Conservation (phyloP, 2,888 invertebrate genomes). For the Zhuqinia jingwanae region DNA sequence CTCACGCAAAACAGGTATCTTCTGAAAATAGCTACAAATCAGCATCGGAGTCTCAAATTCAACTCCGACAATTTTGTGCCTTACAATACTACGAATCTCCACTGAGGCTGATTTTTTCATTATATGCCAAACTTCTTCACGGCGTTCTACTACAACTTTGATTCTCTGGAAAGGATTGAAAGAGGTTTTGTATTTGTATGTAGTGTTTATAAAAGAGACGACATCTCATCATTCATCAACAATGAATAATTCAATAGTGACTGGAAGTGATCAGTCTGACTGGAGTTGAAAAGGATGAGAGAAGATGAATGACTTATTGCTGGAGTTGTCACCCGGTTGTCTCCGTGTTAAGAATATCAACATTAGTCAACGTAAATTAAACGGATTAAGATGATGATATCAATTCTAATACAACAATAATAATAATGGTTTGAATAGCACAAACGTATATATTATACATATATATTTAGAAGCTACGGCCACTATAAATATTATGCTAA, state of each 20-base stretch:
- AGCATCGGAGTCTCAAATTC: neutral
- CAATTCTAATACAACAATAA: neutral
- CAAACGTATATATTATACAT: too few relatives aligned
- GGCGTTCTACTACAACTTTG: neutral
- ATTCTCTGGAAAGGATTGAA: constrained; percentile 43
- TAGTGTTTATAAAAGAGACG: too few relatives aligned
- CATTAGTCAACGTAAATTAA: constrained; percentile 46
- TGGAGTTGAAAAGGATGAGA: constrained; percentile 47
- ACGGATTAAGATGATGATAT: constrained; percentile 47
- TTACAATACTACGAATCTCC: too few relatives aligned
- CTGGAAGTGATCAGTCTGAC: constrained; percentile 53
- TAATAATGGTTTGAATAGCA: constrained; percentile 7
- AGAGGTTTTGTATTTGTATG: neutral
- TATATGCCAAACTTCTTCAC: constrained; percentile 58
- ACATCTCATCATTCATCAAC: constrained; percentile 14
- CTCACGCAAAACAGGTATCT: constrained; percentile 38
- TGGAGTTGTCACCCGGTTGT: constrained; percentile 62
- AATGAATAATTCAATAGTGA: constrained; percentile 58
- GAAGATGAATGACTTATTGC: constrained; percentile 65
- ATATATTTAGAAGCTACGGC: too few relatives aligned
- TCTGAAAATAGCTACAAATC: too few relatives aligned
- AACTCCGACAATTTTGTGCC: neutral
- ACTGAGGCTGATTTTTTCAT: too few relatives aligned
- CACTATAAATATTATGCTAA: too few relatives aligned
- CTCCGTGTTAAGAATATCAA: constrained; percentile 61